These are phyloP conservation scores for Coracias cyanogaster DNA, from an alignment of 2,797 vertebrate genomes.

Conservation along the genomic window DNA sequence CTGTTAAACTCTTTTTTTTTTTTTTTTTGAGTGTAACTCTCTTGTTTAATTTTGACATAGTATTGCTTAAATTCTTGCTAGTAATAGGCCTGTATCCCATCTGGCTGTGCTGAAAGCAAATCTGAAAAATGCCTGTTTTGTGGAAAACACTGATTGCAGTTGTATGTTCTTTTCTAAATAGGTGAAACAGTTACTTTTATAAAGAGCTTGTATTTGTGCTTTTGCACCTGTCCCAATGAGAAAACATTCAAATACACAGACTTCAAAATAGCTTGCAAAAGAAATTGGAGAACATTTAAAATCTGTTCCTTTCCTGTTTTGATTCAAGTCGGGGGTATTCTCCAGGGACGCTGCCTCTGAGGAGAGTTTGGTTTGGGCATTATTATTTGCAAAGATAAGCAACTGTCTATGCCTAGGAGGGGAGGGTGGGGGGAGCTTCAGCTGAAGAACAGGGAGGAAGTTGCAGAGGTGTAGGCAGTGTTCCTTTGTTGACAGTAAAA, in stretches of 20 bases:
- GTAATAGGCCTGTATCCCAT: background rate
- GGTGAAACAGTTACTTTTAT: background rate
- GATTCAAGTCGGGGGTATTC: background rate
- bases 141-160: background rate
- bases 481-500: background rate
- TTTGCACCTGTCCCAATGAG: background rate
- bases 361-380: background rate
- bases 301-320: background rate
- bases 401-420: background rate
- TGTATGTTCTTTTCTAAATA: background rate
- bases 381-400: background rate
- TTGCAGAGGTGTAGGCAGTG: background rate
- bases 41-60: background rate
- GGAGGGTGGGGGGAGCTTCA: background rate
- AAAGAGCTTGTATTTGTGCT: background rate
- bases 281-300: background rate
- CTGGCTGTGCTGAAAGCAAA: background rate
- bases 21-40: background rate
- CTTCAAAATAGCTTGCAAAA: background rate
- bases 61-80: background rate
- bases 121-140: background rate
- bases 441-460: background rate
- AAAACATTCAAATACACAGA: background rate
- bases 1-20: background rate
- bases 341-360: background rate